Conservation (phyloP, 30 jellyfish, hydroid and myxozoan genomes). For the Hydractinia echinata region DNA sequence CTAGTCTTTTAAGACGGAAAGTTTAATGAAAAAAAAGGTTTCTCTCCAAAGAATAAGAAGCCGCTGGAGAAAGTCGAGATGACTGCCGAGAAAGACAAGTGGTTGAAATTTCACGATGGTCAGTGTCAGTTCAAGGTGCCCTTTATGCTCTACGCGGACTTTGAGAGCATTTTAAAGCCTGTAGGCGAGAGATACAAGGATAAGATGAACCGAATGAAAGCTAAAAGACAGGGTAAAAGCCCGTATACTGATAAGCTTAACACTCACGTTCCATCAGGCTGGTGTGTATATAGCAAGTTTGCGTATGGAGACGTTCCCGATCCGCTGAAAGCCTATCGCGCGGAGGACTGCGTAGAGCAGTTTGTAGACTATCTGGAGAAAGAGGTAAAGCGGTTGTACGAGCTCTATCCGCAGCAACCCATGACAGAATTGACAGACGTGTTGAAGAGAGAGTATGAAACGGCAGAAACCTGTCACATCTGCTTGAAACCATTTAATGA, state of each 20-base stretch:
- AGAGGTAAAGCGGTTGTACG: too few relatives aligned
- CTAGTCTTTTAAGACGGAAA: too few relatives aligned
- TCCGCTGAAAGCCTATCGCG: not conserved
- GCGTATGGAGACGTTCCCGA: not conserved
- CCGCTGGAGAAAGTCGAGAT: constrained; percentile 19
- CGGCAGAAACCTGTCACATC: too few relatives aligned
- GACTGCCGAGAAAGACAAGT: constrained; percentile 19
- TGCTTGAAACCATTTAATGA: too few relatives aligned
- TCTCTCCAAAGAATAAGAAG: too few relatives aligned
- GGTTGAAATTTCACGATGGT: not conserved
- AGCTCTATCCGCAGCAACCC: too few relatives aligned
- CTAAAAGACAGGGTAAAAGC: not conserved
- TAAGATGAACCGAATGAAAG: not conserved
- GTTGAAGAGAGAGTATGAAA: too few relatives aligned
- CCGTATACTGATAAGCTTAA: not conserved
- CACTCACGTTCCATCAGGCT: constrained; percentile 18
- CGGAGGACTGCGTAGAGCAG: not conserved
- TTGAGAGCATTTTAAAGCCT: constrained; percentile 20
- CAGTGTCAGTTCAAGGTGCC: constrained; percentile 22
- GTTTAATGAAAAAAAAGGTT: too few relatives aligned
- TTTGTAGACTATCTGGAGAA: too few relatives aligned
- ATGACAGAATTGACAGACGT: too few relatives aligned
- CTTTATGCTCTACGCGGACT: constrained; percentile 30
- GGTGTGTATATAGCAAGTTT: constrained; percentile 16
- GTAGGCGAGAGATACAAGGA: constrained; percentile 14